A percentile compares a stretch with the other conserved stretches of the same genome.
These are phyloP conservation scores for Colletes collaris DNA, from an alignment of 2,888 invertebrate species.

Conservation along the genomic window DNA sequence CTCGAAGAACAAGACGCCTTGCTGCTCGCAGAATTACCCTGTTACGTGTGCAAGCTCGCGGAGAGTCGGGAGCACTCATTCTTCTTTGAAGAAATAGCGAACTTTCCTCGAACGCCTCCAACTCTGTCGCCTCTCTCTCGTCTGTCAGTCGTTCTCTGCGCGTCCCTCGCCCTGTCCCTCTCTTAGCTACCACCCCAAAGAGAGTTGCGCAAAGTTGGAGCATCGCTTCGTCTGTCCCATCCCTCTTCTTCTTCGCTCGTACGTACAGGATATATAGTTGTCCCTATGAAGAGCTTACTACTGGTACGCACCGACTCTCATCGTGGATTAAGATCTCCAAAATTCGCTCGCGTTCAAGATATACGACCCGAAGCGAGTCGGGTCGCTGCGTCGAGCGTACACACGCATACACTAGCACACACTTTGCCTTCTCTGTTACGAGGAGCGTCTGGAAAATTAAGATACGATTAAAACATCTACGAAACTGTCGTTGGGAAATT, in stretches of 20 bases:
- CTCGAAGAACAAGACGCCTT: conserved; percentile 12
- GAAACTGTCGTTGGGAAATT: not conserved
- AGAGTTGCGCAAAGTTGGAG: conserved; percentile 56
- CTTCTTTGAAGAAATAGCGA: conserved; percentile 45
- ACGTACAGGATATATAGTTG: conserved; percentile 60
- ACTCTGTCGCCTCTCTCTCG: not conserved
- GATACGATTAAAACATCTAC: conserved; percentile 25
- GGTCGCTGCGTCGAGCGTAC: not conserved
- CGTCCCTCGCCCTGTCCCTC: conserved; percentile 20
- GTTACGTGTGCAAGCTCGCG: conserved; percentile 17
- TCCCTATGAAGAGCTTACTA: conserved; percentile 62
- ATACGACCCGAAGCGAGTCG: not conserved
- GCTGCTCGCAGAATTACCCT: conserved; percentile 24
- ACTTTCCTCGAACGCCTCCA: conserved; percentile 43
- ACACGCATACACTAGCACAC: too few relatives aligned
- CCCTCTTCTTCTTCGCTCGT: conserved; percentile 27
- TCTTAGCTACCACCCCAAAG: conserved; percentile 31
- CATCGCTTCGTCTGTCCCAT: conserved; percentile 22
- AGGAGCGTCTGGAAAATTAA: not conserved
- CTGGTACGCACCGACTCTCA: conserved; percentile 58
- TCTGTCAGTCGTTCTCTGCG: conserved; percentile 12
- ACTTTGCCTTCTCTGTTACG: not conserved
- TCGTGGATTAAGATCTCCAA: conserved; percentile 48
- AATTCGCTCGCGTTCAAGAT: conserved; percentile 42
- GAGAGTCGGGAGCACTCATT: conserved; percentile 20